Evolutionary conservation across 2,888 invertebrate species (phyloP), one percentile per base, ranked within the genome.

Genomic region (Coecobrya sp.): DNA sequence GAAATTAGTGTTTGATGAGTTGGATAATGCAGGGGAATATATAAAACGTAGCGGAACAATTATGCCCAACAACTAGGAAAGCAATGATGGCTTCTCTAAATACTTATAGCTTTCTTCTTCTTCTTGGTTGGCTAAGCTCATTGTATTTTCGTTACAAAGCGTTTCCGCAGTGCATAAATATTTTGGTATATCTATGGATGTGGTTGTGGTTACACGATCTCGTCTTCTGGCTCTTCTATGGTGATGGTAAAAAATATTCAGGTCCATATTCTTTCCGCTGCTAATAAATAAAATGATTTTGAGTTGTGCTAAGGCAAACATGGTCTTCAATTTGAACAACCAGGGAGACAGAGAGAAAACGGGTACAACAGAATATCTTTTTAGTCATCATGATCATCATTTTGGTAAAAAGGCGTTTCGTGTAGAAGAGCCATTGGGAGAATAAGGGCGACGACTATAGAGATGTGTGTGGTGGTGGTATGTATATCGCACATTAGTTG

Each of bases 251-350:
- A 13, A 30, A 68, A 22, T 30, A 16, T 16, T 16, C 68, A 68
- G 13, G 68, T 30, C 11, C 30, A 0, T 30, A 13, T 68, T 68
- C n/a, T 30, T 68, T 65, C 8, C 0, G 30, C 7, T 68, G 22
- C n/a, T 45, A 45, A 76, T 76, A 76, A 76, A 76, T 76, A 76
- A 76, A 76, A 76, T 76, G 68, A 30, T 30, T 68, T 16, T 68
- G 30, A 25, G 30, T 25, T 30, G 68, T 76, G n/a, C n/a, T 25
- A 19, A 11, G 45, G 76, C 19, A 45, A 76, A 42, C 42, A 76
- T 45, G 76, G 76, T 42, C 27, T 30, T 73, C 70, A 73, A 36
- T 73, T 73, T 7, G 11, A 68, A 27, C 36, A 25, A 76, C 52
- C 42, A 52, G 79, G 36, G 27, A 79, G 36, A 36, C 36, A 36